Conservation (phyloP, 2,888 invertebrate species). For the Arctia plantaginis region DNA sequence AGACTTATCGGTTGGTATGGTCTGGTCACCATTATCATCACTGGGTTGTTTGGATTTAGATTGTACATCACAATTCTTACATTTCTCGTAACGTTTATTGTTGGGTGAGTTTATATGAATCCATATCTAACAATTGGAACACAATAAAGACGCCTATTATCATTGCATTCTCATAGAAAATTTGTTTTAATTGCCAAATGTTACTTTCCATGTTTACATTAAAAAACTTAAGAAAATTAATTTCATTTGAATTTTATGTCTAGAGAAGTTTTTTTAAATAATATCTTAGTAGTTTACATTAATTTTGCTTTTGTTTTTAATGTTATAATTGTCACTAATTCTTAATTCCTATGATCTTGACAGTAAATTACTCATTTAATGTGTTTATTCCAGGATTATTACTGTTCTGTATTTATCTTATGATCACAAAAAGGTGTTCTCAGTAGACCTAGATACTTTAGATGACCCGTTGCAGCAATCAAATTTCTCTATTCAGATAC, state of each 20-base stretch:
- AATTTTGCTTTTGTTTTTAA: no score
- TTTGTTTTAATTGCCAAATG: not conserved
- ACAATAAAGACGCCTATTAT: conserved; percentile 25
- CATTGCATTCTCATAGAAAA: not conserved
- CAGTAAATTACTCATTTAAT: not conserved
- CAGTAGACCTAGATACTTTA: conserved; percentile 74
- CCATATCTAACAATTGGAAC: conserved; percentile 22
- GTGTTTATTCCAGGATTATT: conserved; percentile 63
- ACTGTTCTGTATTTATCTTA: conserved; percentile 77
- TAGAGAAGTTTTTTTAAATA: not conserved
- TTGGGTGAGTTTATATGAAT: conserved; percentile 72
- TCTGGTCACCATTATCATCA: conserved; percentile 74
- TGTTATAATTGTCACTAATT: no score
- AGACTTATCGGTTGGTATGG: conserved; percentile 76
- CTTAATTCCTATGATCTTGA: not conserved
- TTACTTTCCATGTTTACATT: not conserved
- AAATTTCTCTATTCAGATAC: conserved; percentile 76
- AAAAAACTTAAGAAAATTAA: not conserved
- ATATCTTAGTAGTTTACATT: not conserved
- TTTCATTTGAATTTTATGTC: not conserved
- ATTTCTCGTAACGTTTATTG: conserved; percentile 74
- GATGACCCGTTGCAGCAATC: conserved; percentile 82
- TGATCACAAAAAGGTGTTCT: conserved; percentile 75
- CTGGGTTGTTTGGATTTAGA: conserved; percentile 77
- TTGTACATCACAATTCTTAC: conserved; percentile 74